Evolutionary conservation across 2,888 invertebrate genomes (phyloP), one percentile per base, ranked within the genome.

Genomic region (Alloscopus bannaensis): DNA sequence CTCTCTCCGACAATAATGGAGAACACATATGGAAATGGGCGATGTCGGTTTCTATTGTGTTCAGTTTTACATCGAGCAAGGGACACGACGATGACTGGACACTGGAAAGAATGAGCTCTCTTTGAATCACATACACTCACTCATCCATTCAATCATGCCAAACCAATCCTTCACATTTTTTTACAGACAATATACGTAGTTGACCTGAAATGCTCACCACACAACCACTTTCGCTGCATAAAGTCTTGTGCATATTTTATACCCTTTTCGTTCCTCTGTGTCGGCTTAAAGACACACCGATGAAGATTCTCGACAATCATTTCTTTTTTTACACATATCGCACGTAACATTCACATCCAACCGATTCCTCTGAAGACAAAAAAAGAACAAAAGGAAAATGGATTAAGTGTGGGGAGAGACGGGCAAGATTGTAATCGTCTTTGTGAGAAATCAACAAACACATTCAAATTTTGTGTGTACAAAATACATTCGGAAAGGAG

Each of bases 191-290:
- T 26, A 42, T 28, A 3, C 22, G 20, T n/a, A 59, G 47, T 70
- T 70, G 60, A 59, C 70, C 70, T 70, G 70, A 36, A 70, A 70
- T 70, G 70, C 26, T 70, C 70, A 70, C 70, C 47, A 40, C 42
- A 31, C 47, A 66, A 28, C 24, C 13, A 36, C 6, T 6, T 36
- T 36, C 6, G 36, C 36, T 6, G 6, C 13, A 6, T 6, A 36
- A 8, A 8, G 6, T 13, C 13, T 36, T 18, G 18, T 36, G 13
- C 59, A 29, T 4, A 31, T 13, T 36, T 36, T 36, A 36, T 13
- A 36, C 8, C 6, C 6, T 36, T 36, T 36, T 36, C 13, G 8
- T 36, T 13, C 36, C 36, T 36, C 6, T 36, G 6, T 36, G 36
- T 36, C 36, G 36, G 36, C 36, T 8, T 36, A 6, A 36, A 36